These are phyloP conservation scores for Netelia inedita DNA, from an alignment of 2,888 invertebrate species.

Conservation along the genomic window DNA sequence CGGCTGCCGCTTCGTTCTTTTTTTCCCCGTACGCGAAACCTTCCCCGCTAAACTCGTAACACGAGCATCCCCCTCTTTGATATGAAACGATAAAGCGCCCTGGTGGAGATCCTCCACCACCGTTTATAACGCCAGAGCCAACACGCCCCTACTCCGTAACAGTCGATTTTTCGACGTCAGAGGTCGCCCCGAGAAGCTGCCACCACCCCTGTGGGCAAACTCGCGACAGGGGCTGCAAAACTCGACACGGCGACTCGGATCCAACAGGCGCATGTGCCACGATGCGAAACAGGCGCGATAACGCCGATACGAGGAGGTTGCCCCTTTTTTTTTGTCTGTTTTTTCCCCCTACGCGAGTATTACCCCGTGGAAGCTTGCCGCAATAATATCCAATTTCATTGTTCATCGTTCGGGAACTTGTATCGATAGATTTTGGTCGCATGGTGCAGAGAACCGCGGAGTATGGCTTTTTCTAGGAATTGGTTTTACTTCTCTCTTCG, in stretches of 20 bases:
- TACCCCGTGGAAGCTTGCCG: constrained; percentile 16
- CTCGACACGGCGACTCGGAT: constrained; percentile 4
- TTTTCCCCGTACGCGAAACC: neutral
- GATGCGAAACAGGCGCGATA: constrained; percentile 40
- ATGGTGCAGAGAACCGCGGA: too few species aligned
- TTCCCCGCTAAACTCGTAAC: neutral
- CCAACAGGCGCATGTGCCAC: constrained; percentile 37
- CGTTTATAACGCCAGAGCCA: constrained; percentile 30
- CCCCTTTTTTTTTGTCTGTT: neutral
- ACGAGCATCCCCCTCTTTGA: constrained; percentile 18
- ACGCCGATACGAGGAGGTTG: constrained; percentile 18
- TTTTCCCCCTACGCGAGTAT: neutral
- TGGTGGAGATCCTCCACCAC: constrained; percentile 11
- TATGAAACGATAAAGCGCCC: constrained; percentile 9
- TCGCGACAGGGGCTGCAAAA: neutral
- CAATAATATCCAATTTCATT: constrained; percentile 47
- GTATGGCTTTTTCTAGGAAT: too few species aligned
- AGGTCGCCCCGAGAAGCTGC: constrained; percentile 49
- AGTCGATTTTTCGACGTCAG: constrained; percentile 27
- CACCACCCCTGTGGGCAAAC: constrained; percentile 43
- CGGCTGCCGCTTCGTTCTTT: neutral
- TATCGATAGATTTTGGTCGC: too few species aligned
- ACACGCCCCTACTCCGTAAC: constrained; percentile 50
- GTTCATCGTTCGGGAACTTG: constrained; percentile 12
- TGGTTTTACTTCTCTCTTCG: too few species aligned